These are phyloP conservation scores for Charina bottae DNA, from an alignment of 2,113 vertebrate genomes.

Conservation along the genomic window DNA sequence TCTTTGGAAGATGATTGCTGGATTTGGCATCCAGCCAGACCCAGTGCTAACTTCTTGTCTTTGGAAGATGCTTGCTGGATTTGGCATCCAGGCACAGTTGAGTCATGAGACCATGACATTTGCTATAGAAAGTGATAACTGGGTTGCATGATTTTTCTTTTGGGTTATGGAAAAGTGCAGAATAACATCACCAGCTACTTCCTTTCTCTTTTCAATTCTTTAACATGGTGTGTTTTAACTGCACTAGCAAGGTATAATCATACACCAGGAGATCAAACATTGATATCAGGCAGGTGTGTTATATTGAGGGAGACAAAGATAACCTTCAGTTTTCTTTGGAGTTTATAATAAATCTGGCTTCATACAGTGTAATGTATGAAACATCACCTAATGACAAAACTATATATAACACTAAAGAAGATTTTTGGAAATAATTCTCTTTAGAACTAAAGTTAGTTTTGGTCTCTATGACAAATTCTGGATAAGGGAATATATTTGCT, in stretches of 20 bases:
- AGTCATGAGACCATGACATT: background rate
- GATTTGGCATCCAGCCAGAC: background rate
- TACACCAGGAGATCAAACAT: background rate
- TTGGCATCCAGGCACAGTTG: background rate
- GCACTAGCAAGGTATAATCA: background rate
- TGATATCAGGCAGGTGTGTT: background rate
- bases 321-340: background rate
- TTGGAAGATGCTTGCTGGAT: background rate
- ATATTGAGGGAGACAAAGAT: background rate
- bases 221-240: background rate
- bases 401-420: background rate
- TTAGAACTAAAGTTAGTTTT: background rate
- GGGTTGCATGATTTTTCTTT: background rate
- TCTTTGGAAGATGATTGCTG: background rate
- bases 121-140: background rate
- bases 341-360: background rate
- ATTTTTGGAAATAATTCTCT: background rate
- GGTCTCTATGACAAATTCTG: background rate
- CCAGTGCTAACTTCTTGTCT: background rate
- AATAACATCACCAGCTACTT: background rate
- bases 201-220: background rate
- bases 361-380: background rate
- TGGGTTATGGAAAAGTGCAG: background rate
- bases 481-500: background rate
- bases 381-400: background rate